Percentiles rank a stretch among this genome's conserved stretches.
Conservation (phyloP, 2,797 vertebrate genomes). For the Lepilemur ruficaudatus region DNA sequence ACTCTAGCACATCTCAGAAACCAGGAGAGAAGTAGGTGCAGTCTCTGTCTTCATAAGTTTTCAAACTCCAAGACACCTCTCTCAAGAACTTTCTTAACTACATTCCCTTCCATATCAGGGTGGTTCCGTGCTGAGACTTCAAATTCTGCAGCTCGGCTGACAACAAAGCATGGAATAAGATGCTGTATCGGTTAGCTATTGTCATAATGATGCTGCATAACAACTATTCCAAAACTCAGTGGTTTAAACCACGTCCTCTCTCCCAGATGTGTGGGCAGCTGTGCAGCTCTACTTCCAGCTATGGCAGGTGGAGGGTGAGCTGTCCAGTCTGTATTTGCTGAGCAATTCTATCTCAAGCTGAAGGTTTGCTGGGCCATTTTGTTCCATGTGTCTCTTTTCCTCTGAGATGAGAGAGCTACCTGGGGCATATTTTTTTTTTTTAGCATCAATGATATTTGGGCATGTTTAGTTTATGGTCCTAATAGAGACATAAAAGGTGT, state of each 20-base stretch:
- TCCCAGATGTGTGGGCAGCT: neutral
- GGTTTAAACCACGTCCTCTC: neutral
- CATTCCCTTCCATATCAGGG: neutral
- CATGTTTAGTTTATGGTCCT: neutral
- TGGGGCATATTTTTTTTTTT: neutral
- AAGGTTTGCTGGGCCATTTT: neutral
- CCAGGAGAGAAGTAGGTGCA: neutral
- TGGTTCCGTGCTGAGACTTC: neutral
- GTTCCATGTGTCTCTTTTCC: neutral
- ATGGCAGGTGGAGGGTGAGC: too few relatives aligned
- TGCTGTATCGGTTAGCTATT: neutral
- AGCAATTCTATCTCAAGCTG: neutral
- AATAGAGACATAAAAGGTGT: neutral
- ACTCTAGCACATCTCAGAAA: neutral
- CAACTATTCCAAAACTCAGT: too few relatives aligned
- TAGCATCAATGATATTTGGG: neutral
- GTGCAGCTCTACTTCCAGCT: neutral
- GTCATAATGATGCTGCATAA: neutral
- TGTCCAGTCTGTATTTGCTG: neutral
- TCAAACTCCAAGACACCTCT: neutral
- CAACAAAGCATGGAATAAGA: neutral
- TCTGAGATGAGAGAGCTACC: neutral
- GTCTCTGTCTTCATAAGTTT: neutral
- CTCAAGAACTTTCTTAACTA: neutral
- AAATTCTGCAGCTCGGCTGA: neutral